Conservation (phyloP, 2,888 invertebrate genomes). For the Conistra vaccinii region DNA sequence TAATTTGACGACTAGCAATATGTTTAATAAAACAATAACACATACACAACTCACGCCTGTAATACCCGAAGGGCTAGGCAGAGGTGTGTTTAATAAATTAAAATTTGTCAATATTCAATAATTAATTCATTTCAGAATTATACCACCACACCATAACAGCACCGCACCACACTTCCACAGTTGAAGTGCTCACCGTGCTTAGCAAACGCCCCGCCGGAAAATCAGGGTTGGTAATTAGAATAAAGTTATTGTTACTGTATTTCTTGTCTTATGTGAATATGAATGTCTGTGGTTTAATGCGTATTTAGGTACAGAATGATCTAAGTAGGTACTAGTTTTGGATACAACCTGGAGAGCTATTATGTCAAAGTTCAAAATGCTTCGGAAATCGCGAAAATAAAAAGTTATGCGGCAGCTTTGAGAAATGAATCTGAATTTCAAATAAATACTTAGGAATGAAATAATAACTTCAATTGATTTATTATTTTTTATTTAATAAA, state of each 20-base stretch:
- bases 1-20: neutral
- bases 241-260: neutral
- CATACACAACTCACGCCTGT: no score
- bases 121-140: neutral
- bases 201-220: neutral
- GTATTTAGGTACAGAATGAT: neutral
- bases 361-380: neutral
- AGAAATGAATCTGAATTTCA: no score
- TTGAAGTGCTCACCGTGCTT: neutral
- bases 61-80: neutral
- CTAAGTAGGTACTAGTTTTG: neutral
- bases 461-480: no score
- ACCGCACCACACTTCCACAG: no score
- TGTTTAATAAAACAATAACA: neutral
- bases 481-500: slow-evolving; percentile 26
- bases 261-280: neutral
- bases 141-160: neutral
- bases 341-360: neutral
- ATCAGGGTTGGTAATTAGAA: neutral
- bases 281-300: neutral
- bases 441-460: no score
- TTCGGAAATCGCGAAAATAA: neutral
- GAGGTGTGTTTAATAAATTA: neutral
- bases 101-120: neutral
- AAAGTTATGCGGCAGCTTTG: neutral